Evolutionary conservation across 2,888 invertebrate species (phyloP).

Genomic region (Drosophila borealis): DNA sequence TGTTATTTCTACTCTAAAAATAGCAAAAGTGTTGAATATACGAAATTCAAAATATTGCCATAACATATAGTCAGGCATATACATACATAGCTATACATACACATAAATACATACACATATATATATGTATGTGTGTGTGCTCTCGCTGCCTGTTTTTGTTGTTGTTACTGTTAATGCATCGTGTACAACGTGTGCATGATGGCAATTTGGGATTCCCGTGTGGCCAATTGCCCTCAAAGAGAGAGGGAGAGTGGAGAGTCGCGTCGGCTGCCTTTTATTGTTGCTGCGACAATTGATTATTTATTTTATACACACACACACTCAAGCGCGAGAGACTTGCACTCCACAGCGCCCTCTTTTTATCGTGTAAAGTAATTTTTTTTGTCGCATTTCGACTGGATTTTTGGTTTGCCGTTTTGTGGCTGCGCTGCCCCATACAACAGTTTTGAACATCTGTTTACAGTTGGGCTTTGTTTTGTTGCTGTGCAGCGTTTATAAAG

Average conservation of each 20-base stretch:
- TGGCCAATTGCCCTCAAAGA: constrained; percentile 63
- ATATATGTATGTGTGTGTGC: constrained; percentile 12
- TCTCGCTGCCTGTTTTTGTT: constrained; percentile 28
- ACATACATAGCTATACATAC: constrained; percentile 12
- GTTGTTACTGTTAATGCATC: constrained; percentile 52
- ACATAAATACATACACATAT: constrained; percentile 8
- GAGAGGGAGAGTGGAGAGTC: constrained; percentile 2
- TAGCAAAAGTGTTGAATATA: constrained; percentile 51
- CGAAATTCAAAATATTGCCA: constrained; percentile 57
- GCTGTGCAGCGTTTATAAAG: constrained; percentile 31
- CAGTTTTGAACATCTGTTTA: constrained; percentile 49
- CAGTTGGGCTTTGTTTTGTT: constrained; percentile 1
- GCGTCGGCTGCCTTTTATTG: constrained; percentile 20
- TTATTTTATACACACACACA: constrained; percentile 52
- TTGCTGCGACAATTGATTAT: constrained; percentile 68
- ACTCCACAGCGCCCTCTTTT: constrained; percentile 22
- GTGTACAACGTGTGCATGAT: constrained; percentile 46
- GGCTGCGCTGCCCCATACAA: constrained; percentile 10
- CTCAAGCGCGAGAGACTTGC: constrained; percentile 4
- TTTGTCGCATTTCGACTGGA: constrained; percentile 38
- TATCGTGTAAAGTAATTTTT: constrained; percentile 16
- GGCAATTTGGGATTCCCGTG: constrained; percentile 74
- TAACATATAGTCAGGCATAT: constrained; percentile 23
- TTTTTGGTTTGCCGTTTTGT: constrained; percentile 32
- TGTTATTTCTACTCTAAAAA: constrained; percentile 47